Base-by-base conservation (phyloP, 2,797 vertebrate species). In the Betta splendens region DNA sequence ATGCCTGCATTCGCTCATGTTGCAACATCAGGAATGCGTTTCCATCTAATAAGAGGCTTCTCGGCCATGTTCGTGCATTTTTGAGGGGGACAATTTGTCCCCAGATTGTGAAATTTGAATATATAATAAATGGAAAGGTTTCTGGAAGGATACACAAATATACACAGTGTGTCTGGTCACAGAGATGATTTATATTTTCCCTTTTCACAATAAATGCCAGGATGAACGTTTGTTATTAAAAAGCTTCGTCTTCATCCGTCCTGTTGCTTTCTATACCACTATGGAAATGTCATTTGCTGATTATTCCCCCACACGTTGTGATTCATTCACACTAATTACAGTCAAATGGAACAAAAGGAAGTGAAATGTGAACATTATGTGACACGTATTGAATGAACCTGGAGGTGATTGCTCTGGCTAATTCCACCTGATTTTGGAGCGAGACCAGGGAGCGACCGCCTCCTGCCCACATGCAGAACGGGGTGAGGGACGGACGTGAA, bases 61-160 rank as follows among this genome's bases (percentile, higher is more conserved):
- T 69, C 55, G 59, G 69, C 65, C 67, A 61, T 81, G 80, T 85
- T 86, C 51, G 5, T 79, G 75, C 79, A 82, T 87, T 86, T 85
- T 85, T 84, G 79, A 83, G 76, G 72, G 36, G 63, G 83, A 70
- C 83, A 86, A 89, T 89, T 87, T 89, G 85, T 91, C 82, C 74
- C 78, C 76, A 72, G 85, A 85, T 89, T 87, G 86, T 87, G 87
- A 89, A 89, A 89, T 74, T 82, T 62, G 67, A 86, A 86, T 75
- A 86, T 72, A 77, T 75, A 83, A 87, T 89, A 87, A 88, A 90
- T 88, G 85, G 86, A 72, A 73, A 81, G 49, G 84, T n/a, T 86
- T 83, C 83, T 84, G 78, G 72, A 75, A 66, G 54, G 50, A 82
- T 75, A 12, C 51, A 62, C 37, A 72, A 67, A 26, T 26, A 26